Evolutionary conservation across 2,888 invertebrate species (phyloP).

Genomic region (Limenitis arthemis): DNA sequence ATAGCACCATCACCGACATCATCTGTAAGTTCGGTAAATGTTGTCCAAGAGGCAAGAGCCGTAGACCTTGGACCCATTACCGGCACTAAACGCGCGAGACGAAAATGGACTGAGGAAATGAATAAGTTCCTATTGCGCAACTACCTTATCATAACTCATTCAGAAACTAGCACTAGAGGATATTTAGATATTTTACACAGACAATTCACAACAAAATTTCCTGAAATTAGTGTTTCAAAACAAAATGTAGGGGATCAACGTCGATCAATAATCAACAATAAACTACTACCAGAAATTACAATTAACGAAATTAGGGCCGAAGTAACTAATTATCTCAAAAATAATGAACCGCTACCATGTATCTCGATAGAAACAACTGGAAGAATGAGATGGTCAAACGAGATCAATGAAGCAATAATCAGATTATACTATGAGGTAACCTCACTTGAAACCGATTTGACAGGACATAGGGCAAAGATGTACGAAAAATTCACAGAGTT

Average conservation of each 20-base stretch:
- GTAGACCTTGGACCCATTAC: conserved; percentile 1
- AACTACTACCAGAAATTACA: conserved; percentile 9
- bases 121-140: conserved; percentile 11
- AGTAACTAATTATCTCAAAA: not conserved
- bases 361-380: not conserved
- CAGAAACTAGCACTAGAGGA: conserved; percentile 6
- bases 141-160: conserved; percentile 4
- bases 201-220: conserved; percentile 16
- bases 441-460: conserved; percentile 1
- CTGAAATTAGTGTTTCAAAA: conserved; percentile 16
- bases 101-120: conserved; percentile 8
- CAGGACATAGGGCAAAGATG: conserved; percentile 8
- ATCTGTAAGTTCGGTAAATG: not conserved
- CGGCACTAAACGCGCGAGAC: not conserved
- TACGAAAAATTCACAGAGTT: conserved; percentile 2
- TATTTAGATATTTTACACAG: conserved; percentile 15
- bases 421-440: conserved; percentile 10
- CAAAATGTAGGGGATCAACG: conserved; percentile 24
- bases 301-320: conserved; percentile 6
- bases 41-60: conserved; percentile 3
- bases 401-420: conserved; percentile 14
- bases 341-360: not conserved
- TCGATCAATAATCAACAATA: conserved; percentile 20
- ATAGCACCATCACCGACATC: not conserved
- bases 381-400: conserved; percentile 8